Conservation (phyloP, 2,888 invertebrate species). For the Sepiola atlantica region DNA sequence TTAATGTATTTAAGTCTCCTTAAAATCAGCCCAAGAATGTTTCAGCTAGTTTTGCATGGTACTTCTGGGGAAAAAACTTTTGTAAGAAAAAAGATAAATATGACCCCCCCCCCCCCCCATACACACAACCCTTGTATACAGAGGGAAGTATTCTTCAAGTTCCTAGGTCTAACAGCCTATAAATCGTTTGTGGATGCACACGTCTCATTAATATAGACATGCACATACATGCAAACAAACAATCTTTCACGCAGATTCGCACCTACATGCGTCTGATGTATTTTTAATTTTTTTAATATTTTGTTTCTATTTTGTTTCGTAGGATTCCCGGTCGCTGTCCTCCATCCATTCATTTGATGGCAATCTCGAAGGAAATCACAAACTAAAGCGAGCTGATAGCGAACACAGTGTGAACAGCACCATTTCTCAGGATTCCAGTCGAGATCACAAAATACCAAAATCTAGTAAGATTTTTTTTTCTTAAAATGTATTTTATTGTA, state of each 20-base stretch:
- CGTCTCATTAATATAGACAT: neutral
- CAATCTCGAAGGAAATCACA: slow-evolving; percentile 50
- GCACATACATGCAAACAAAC: neutral
- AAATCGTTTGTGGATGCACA: neutral
- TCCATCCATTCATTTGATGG: slow-evolving; percentile 51
- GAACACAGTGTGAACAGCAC: slow-evolving; percentile 67
- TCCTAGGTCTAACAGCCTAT: too few relatives aligned
- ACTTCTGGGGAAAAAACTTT: too few relatives aligned
- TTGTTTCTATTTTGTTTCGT: neutral
- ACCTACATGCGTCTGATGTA: neutral
- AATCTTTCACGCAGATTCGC: neutral
- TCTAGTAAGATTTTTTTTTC: slow-evolving; percentile 63
- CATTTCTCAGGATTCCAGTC: slow-evolving; percentile 64
- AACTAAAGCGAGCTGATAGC: slow-evolving; percentile 65
- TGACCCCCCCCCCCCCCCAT: too few relatives aligned
- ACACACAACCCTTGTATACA: too few relatives aligned
- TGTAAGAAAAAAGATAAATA: too few relatives aligned
- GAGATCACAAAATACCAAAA: slow-evolving; percentile 70
- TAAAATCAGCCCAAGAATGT: too few relatives aligned
- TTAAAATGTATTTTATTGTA: neutral
- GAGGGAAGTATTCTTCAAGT: too few relatives aligned
- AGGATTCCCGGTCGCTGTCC: slow-evolving; percentile 51
- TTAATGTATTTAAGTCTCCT: too few relatives aligned
- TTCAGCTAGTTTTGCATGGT: too few relatives aligned
- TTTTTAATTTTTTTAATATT: neutral